phyloP scores from a whole-genome alignment of 2,797 vertebrate genomes.

The Podarcis lilfordi region DNA sequence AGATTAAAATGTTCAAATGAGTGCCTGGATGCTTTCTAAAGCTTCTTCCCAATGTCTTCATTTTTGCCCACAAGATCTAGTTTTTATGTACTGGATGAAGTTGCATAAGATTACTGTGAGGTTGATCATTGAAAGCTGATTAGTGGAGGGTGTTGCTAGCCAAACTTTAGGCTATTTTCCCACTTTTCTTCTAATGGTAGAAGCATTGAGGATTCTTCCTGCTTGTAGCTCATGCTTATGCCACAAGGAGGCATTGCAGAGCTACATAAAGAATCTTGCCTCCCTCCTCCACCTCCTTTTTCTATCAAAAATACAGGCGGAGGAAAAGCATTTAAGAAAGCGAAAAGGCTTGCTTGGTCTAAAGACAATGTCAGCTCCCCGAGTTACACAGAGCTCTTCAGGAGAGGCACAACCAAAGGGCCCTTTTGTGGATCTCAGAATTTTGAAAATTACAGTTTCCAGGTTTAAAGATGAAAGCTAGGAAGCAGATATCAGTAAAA shows the following conservation, averaged over 20 bases:
- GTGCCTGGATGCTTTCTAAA: not conserved
- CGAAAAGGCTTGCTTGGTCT: too few relatives aligned
- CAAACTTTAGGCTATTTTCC: too few relatives aligned
- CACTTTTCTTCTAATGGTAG: not conserved
- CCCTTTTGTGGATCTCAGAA: not conserved
- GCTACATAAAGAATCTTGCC: conserved; percentile 51
- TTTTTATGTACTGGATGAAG: not conserved
- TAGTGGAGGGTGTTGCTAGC: not conserved
- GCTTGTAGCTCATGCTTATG: not conserved
- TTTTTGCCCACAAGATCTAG: not conserved
- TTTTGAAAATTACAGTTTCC: not conserved
- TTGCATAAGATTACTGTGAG: too few relatives aligned
- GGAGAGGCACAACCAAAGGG: not conserved
- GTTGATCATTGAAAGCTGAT: not conserved
- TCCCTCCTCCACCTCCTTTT: not conserved
- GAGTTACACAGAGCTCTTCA: not conserved
- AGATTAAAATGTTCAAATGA: not conserved
- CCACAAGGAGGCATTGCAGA: conserved; percentile 78
- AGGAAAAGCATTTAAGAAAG: not conserved
- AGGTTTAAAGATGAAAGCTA: not conserved
- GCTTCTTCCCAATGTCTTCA: not conserved
- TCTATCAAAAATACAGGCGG: fast-evolving
- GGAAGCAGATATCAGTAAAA: not conserved
- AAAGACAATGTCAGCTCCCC: not conserved
- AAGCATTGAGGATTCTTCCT: not conserved